Evolutionary conservation across 2,113 vertebrate species (phyloP), one percentile per base, ranked within the genome.

Genomic region (Carollia perspicillata): DNA sequence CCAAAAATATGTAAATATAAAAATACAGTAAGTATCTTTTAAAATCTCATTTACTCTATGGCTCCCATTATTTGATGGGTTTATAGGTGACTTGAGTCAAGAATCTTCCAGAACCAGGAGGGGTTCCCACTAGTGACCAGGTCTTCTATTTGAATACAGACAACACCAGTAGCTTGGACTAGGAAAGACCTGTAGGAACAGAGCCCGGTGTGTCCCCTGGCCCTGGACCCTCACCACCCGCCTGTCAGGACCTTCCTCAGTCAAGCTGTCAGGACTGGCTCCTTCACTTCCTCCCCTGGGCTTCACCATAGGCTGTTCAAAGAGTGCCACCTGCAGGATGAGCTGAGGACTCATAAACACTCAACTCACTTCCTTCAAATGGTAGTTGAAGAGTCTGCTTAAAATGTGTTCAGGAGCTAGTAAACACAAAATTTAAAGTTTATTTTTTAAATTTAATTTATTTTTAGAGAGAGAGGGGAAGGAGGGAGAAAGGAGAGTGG

Each of bases 301-400:
- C 17, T 66, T 74, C 90, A 66, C 69, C 1, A 10, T 3, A 11
- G 35, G 40, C 42, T 30, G 97, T 98, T 94, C 44, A 80, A 94
- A 92, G 94, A 98, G 96, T 96, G 98, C 98, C 98, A 98, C 83
- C 98, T 98, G 96, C 97, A 98, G 98, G 98, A 10, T 68, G 16
- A 85, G 40, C 47, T 78, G 51, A 85, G 60, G 42, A 95, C 78
- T 83, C 86, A 37, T 49, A 58, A 68, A 71, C 1, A 60, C 0
- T 44, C 63, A 55, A 68, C 81, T 40, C 49, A 33, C 74, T 80
- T 47, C 35, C 16, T 14, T 3, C 90, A 88, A 97, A 95, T 42
- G 83, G 66, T n/a, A 95, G 66, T 80, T 55, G 22, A 75, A 60
- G 44, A 88, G 89, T 85, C 44, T 80, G n/a, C 74, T 94, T 93